Percentiles rank a stretch among this genome's conserved stretches.
phyloP scores from a whole-genome alignment of 2,797 vertebrate genomes.

The Anisognathus igniventris region DNA sequence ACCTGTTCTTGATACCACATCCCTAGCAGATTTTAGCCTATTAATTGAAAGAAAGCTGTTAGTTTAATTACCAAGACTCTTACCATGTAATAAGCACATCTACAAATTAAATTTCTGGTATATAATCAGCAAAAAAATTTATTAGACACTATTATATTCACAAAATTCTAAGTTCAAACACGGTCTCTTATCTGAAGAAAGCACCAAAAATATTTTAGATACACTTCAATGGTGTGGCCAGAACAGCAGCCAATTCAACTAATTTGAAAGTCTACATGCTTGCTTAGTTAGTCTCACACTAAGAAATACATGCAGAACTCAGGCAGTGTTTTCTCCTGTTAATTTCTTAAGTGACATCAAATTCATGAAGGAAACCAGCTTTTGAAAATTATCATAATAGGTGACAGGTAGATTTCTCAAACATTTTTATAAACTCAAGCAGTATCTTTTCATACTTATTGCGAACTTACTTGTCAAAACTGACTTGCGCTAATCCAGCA shows the following conservation, averaged over 20 bases:
- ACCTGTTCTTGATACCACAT: constrained; percentile 88
- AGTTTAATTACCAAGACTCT: not conserved
- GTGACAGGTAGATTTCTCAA: not conserved
- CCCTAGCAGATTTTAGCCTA: constrained; percentile 87
- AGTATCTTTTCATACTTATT: not conserved
- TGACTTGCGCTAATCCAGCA: constrained; percentile 83
- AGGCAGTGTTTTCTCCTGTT: not conserved
- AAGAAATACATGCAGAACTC: not conserved
- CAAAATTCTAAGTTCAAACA: not conserved
- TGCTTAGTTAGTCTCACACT: not conserved
- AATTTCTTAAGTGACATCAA: not conserved
- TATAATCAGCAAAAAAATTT: not conserved
- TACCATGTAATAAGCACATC: not conserved
- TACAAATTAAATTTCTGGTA: not conserved
- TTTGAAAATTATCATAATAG: not conserved
- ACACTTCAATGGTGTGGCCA: not conserved
- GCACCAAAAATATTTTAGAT: not conserved
- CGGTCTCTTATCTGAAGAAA: not conserved
- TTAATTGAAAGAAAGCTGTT: constrained; percentile 36
- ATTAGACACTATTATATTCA: not conserved
- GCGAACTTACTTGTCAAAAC: constrained; percentile 87
- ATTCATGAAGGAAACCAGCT: not conserved
- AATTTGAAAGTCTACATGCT: not conserved
- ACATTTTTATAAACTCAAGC: not conserved
- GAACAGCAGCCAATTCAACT: not conserved